Conservation (phyloP, 1,140 invertebrate species). For the Hyposmocoma kahamanoa region DNA sequence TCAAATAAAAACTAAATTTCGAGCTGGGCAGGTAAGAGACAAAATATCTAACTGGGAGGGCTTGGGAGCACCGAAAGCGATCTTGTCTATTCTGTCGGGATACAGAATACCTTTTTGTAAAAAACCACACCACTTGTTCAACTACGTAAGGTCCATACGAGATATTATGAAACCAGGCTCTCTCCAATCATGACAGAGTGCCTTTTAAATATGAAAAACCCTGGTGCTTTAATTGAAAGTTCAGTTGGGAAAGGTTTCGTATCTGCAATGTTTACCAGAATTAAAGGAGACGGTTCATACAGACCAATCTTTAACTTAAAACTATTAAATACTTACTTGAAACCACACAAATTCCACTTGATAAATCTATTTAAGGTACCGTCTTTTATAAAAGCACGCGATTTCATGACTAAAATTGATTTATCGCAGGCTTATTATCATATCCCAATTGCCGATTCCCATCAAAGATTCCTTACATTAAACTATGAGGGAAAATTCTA, state of each 20-base stretch:
- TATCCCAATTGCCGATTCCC: conserved; percentile 11
- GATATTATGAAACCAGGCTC: not conserved
- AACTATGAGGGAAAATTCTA: conserved; percentile 5
- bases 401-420: conserved; percentile 15
- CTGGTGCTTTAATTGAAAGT: not conserved
- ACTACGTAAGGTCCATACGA: not conserved
- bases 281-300: conserved; percentile 17
- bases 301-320: conserved; percentile 26
- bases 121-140: not conserved
- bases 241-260: conserved; percentile 15
- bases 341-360: conserved; percentile 17
- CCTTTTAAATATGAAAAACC: not conserved
- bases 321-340: conserved; percentile 19
- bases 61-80: not conserved
- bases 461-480: conserved; percentile 21
- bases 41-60: not conserved
- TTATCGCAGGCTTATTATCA: conserved; percentile 23
- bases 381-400: conserved; percentile 5
- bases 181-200: not conserved
- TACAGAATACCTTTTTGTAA: conserved; percentile 10
- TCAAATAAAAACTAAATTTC: not conserved
- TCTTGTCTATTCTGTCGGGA: conserved; percentile 7
- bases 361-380: conserved; percentile 16
- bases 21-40: not conserved
- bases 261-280: conserved; percentile 24